Evolutionary conservation across 2,797 vertebrate species (phyloP), one percentile per base, ranked within the genome.

Genomic region (Mus spretus): DNA sequence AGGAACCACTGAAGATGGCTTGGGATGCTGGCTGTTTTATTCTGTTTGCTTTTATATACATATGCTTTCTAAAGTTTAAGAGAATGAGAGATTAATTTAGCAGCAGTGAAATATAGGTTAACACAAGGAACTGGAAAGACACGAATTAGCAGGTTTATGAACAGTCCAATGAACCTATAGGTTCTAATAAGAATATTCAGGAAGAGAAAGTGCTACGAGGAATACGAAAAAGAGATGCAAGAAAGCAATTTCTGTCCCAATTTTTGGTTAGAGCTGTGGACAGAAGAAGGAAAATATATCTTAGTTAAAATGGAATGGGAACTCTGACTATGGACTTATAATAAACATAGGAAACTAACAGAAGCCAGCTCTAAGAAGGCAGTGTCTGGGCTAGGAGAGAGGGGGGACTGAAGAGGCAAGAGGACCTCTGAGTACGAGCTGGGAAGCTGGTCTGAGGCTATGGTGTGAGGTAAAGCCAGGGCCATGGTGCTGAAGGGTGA

Each of bases 301-400:
- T 91, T 77, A 84, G 82, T 93, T 92, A 90, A 96, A 92, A n/a
- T 40, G 89, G 40, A 84, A 80, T 28, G 82, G 89, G 59, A 80
- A 63, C 59, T 37, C 89, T 40, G 94, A 89, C 9, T 85, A 22
- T 53, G 26, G 55, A 34, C 50, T 74, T 85, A 61, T 77, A 94
- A 89, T 26, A 92, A 63, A 96, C 91, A 65, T 1, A 67, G 37
- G 87, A 81, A 94, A 94, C 92, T 24, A 3, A 93, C 67, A 85
- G 44, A 74, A 94, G 63, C 12, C 77, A 24, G 70, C 9, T 72
- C 13, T 67, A 83, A 65, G 44, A 3, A 95, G 63, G 79, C 31
- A 47, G 88, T 31, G 19, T 80, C 4, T 75, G 8, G 55, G 31
- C 31, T 82, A 84, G 72, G 77, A 78, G 1, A 90, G 47, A 74